Base-by-base conservation (phyloP, 2,888 invertebrate genomes). In the Cyclophora punctaria region DNA sequence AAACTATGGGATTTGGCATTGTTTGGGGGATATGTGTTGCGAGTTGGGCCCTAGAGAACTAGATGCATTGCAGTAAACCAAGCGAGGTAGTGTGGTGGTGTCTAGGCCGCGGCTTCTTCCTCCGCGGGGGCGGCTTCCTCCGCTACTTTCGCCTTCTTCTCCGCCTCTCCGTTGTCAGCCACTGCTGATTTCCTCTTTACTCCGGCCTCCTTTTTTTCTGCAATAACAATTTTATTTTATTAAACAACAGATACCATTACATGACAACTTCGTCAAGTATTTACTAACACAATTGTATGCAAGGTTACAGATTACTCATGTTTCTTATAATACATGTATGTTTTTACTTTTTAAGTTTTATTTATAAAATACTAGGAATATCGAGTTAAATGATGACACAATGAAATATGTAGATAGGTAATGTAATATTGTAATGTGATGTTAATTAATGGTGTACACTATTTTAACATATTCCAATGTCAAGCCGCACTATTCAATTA, bases 121-220 rank as follows among this genome's bases (percentile, higher is more conserved):
- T 92, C 92, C 7, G 90, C 90, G 5, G 89, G 78, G 3, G 84
- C 75, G 47, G 82, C 75, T 57, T 91, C 91, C 46, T 93, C 93
- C 7, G 90, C 91, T 50, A 93, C 85, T 83, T 93, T 94, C 59
- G 92, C 91, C 70, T 94, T 94, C 81, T 94, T 94, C 62, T 91
- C 92, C 5, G 83, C 82, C 46, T 90, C 91, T 48, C 88, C 91
- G 44, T 85, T 85, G 57, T 88, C 86, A 3, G 83, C 89, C 6
- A 90, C 86, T 33, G 89, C 89, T 49, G 93, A 93, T 91, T 93
- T 93, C 90, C 93, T 92, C 82, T 93, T 93, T 73, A 91, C 90
- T 60, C 90, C 90, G 49, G 89, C 80, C 53, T 87, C 89, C 70
- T 83, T 84, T 71, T 80, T 82, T 70, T 87, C 86, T 85, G 82